Evolutionary conservation across 2,113 vertebrate genomes (phyloP), one percentile per base, ranked within the genome.

Genomic region (Xyliphius kryptos): DNA sequence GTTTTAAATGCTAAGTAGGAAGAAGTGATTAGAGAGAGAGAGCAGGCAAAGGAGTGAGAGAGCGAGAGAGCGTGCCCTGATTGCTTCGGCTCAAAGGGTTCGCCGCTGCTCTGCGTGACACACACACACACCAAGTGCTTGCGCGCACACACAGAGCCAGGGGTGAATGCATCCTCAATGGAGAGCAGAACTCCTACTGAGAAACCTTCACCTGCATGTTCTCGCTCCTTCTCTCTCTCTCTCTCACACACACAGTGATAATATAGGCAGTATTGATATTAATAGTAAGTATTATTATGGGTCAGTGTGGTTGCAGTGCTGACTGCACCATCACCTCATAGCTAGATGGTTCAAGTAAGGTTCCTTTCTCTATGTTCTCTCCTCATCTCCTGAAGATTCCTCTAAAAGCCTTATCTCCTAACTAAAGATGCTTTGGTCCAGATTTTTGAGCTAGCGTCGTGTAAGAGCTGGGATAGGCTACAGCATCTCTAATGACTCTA

Each of bases 1-100:
- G 61, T 70, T 76, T 70, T 63, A 76, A 76, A 73, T 69, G 62
- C 74, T 70, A 68, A 76, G 68, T 61, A 65, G 71, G 63, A 66
- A 57, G 55, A 56, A 69, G 54, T 66, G 56, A 70, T 72, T 72
- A 72, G 63, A 54, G 54, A 41, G 61, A 57, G 43, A 55, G 26
- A 44, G 57, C 20, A 19, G 26, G 50, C 14, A 15, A 59, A 49
- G 9, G 36, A 12, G 36, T 4, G 70, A 16, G 65, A 17, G 49
- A 38, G 65, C 50, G 47, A 13, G 54, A 46, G 17, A 52, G 54
- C n/a, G 61, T 32, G 47, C 2, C 57, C 63, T 66, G 64, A 66
- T 66, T 66, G 64, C 64, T 66, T 58, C 38, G 19, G 47, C 55
- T 66, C 55, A 52, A 58, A 66, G 55, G 47, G 64, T 47, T 66